Evolutionary conservation across 2,888 invertebrate species (phyloP).

Genomic region (Ischnura elegans): DNA sequence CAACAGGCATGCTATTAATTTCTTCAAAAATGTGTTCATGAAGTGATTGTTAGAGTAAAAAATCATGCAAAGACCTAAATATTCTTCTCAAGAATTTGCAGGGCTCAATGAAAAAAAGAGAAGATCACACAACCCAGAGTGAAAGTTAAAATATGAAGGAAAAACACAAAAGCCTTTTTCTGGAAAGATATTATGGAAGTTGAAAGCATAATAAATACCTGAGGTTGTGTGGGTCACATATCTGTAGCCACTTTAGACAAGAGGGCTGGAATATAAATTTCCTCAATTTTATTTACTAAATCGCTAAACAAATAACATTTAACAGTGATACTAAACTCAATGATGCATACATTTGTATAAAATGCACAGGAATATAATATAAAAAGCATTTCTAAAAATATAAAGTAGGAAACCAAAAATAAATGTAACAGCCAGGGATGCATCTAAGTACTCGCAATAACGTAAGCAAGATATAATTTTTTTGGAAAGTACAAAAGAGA

Average conservation of each 20-base stretch:
- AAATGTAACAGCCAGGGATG: background rate
- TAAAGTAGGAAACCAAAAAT: background rate
- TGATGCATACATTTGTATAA: too few relatives aligned
- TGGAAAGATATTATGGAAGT: background rate
- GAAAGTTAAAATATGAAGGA: background rate
- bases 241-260: background rate
- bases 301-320: too few relatives aligned
- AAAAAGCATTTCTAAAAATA: background rate
- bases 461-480: too few relatives aligned
- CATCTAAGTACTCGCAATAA: too few relatives aligned
- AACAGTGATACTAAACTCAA: too few relatives aligned
- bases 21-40: background rate
- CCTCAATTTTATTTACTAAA: background rate
- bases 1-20: background rate
- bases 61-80: background rate
- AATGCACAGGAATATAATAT: background rate
- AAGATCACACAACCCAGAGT: background rate
- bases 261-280: slow-evolving; percentile 13
- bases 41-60: background rate
- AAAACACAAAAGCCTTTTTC: background rate
- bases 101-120: background rate
- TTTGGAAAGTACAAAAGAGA: too few relatives aligned
- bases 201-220: slow-evolving; percentile 17
- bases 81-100: background rate
- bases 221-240: background rate